Evolutionary conservation across 2,888 invertebrate species (phyloP).

Genomic region (Belgica antarctica): DNA sequence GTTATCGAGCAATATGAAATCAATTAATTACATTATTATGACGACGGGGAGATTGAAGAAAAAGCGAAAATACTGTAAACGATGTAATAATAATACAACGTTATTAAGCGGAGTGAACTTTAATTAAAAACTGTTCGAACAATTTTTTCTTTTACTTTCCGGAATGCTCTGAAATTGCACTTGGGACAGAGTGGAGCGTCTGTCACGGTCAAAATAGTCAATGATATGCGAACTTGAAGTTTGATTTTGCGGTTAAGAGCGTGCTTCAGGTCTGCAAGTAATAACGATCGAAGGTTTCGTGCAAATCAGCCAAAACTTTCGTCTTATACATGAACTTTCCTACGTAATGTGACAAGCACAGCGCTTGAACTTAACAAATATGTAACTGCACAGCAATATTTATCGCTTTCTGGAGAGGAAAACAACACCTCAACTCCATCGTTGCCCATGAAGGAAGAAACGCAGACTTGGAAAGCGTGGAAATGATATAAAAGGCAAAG

Average conservation of each 20-base stretch:
- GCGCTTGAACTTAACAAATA: constrained; percentile 2
- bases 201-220: too few species aligned
- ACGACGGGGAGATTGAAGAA: constrained; percentile 2
- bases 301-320: too few species aligned
- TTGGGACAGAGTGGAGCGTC: too few species aligned
- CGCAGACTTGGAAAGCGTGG: not conserved
- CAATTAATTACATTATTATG: constrained; percentile 41
- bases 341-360: not conserved
- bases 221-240: too few species aligned
- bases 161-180: too few species aligned
- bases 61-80: not conserved
- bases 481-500: too few species aligned
- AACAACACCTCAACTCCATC: too few species aligned
- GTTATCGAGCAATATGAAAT: constrained; percentile 30
- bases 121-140: constrained; percentile 16
- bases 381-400: not conserved
- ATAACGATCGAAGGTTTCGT: too few species aligned
- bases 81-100: too few species aligned
- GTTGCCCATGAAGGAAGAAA: constrained; percentile 3
- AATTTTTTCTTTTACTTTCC: too few species aligned
- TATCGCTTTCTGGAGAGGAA: not conserved
- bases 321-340: not conserved
- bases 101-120: constrained; percentile 32
- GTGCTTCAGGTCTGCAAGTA: too few species aligned
- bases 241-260: too few species aligned